Conservation (phyloP, 2,113 vertebrate species). For the Ophthalmolycus amberensis region DNA sequence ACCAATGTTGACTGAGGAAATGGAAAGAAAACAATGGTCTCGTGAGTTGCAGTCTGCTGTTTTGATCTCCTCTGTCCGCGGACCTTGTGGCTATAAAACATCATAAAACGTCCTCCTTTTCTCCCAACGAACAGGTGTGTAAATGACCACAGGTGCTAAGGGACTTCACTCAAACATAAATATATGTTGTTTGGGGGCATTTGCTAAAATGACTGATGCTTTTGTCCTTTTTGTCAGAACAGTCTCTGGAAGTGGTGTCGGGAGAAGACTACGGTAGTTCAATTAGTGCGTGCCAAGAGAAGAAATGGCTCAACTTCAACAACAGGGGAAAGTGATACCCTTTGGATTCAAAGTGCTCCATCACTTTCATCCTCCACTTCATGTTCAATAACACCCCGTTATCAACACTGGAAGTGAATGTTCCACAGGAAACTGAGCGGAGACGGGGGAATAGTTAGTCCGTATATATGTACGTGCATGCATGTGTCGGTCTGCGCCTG, state of each 20-base stretch:
- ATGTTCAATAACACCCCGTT: not conserved
- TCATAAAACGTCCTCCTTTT: not conserved
- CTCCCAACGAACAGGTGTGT: not conserved
- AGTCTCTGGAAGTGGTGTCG: not conserved
- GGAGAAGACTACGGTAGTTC: not conserved
- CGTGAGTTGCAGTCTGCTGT: not conserved
- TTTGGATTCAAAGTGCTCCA: constrained; percentile 22
- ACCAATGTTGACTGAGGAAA: not conserved
- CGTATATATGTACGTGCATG: not conserved
- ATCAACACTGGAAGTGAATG: not conserved
- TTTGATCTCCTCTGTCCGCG: not conserved
- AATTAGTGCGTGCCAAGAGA: not conserved
- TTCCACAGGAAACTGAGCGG: not conserved
- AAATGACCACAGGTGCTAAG: not conserved
- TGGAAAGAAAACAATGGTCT: not conserved
- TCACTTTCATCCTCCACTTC: constrained; percentile 11
- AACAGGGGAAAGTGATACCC: constrained; percentile 14
- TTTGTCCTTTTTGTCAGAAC: not conserved
- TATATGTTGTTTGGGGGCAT: not conserved
- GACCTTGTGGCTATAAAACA: not conserved
- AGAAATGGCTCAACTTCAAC: constrained; percentile 5
- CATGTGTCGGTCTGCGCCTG: not conserved
- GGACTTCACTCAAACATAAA: not conserved
- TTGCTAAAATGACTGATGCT: constrained; percentile 1
- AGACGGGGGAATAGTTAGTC: not conserved